phyloP scores from a whole-genome alignment of 2,113 vertebrate species.

The Sphaerodactylus townsendi region DNA sequence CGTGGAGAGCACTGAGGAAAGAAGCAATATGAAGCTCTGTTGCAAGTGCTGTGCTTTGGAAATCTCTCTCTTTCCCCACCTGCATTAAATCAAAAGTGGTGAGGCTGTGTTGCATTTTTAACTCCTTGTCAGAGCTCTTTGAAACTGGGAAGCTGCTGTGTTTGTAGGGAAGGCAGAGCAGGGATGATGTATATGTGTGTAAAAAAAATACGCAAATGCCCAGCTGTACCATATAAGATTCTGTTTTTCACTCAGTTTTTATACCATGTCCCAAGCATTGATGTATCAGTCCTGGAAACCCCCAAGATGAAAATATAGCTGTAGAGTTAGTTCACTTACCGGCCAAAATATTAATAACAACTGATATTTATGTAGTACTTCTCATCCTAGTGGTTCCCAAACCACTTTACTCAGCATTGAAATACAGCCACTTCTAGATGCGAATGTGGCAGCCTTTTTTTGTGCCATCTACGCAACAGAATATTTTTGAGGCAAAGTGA shows the following conservation, averaged over 20 bases:
- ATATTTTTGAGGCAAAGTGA: constrained; percentile 29
- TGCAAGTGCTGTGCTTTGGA: constrained; percentile 38
- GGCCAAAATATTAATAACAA: constrained; percentile 46
- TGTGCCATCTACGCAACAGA: not conserved
- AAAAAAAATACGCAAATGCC: constrained; percentile 20
- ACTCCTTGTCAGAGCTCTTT: constrained; percentile 46
- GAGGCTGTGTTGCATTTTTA: constrained; percentile 45
- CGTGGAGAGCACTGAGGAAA: constrained; percentile 16
- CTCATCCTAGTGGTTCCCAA: constrained; percentile 53
- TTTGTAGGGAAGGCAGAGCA: constrained; percentile 51
- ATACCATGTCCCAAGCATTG: constrained; percentile 29
- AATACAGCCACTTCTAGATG: not conserved
- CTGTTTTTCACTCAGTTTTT: constrained; percentile 39
- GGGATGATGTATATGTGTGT: constrained; percentile 55
- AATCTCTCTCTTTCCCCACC: constrained; percentile 44
- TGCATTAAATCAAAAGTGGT: constrained; percentile 53
- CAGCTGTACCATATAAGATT: constrained; percentile 42
- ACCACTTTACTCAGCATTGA: constrained; percentile 52
- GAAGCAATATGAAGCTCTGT: constrained; percentile 3
- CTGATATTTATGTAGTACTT: constrained; percentile 44
- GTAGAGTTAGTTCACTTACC: constrained; percentile 29
- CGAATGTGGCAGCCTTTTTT: constrained; percentile 44
- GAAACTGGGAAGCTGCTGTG: constrained; percentile 40
- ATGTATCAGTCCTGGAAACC: constrained; percentile 26
- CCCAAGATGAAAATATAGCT: constrained; percentile 43